Conservation (phyloP, 2,797 vertebrate genomes). For the Cyclura pinguis region DNA sequence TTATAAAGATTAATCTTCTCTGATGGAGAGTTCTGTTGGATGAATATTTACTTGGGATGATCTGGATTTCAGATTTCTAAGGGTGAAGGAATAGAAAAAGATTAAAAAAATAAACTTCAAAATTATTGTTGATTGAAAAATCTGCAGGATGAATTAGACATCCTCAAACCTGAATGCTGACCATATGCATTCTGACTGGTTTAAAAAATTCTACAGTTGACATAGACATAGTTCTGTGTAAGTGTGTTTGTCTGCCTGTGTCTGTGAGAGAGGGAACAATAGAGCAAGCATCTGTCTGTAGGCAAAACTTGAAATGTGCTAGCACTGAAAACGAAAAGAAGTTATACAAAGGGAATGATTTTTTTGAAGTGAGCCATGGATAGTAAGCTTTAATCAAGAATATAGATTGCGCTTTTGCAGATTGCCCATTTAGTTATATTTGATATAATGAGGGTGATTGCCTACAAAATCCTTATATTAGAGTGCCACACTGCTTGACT, state of each 20-base stretch:
- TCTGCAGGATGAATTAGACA: conserved; percentile 56
- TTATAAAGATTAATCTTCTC: conserved; percentile 77
- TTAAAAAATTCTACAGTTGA: conserved; percentile 34
- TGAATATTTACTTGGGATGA: conserved; percentile 72
- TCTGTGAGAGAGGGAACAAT: no score
- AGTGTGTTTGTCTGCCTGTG: background rate
- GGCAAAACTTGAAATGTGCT: background rate
- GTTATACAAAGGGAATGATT: background rate
- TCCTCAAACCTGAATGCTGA: conserved; percentile 53
- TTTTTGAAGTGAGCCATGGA: background rate
- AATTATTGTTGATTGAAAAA: conserved; percentile 58
- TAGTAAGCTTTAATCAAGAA: background rate
- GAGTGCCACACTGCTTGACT: fast-evolving
- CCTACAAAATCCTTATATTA: background rate
- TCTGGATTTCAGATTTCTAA: conserved; percentile 70
- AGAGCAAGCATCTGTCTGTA: no score
- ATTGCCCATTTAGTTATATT: background rate
- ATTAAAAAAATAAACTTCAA: conserved; percentile 64
- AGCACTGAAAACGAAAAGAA: background rate
- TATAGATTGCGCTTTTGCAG: background rate
- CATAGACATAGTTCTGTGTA: conserved; percentile 9
- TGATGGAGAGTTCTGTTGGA: conserved; percentile 72
- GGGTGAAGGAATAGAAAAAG: conserved; percentile 50
- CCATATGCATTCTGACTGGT: conserved; percentile 44
- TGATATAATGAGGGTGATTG: background rate